These are phyloP conservation scores for Pecten maximus DNA, from an alignment of 2,888 invertebrate species.

Conservation along the genomic window DNA sequence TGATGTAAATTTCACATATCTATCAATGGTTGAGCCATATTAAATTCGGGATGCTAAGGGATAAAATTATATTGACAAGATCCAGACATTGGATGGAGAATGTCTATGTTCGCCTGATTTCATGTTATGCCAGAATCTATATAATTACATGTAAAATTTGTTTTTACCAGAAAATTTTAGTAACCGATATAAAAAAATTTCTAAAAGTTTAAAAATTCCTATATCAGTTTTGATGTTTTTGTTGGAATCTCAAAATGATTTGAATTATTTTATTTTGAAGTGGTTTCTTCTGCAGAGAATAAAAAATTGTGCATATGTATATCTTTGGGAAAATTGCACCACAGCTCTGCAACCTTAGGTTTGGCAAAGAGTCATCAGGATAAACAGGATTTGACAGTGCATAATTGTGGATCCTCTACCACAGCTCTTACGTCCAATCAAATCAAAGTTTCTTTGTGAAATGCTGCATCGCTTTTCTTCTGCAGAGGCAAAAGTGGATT, in stretches of 20 bases:
- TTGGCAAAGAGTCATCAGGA: background rate
- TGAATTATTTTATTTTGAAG: background rate
- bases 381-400: background rate
- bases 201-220: too few relatives aligned
- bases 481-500: background rate
- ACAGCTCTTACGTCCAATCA: background rate
- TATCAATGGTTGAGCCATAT: too few relatives aligned
- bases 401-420: background rate
- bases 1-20: too few relatives aligned
- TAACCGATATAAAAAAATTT: too few relatives aligned
- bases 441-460: conserved; percentile 25
- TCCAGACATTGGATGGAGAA: background rate
- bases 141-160: too few relatives aligned
- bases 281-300: too few relatives aligned
- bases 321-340: background rate
- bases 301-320: too few relatives aligned
- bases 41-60: too few relatives aligned
- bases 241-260: too few relatives aligned
- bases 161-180: too few relatives aligned
- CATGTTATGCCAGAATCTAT: too few relatives aligned
- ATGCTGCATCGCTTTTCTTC: conserved; percentile 19
- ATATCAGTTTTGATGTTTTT: background rate
- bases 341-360: background rate
- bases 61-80: background rate
- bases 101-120: background rate